These are phyloP conservation scores for Brachionus angularis DNA, from an alignment of 1,140 invertebrate genomes.

Conservation along the genomic window DNA sequence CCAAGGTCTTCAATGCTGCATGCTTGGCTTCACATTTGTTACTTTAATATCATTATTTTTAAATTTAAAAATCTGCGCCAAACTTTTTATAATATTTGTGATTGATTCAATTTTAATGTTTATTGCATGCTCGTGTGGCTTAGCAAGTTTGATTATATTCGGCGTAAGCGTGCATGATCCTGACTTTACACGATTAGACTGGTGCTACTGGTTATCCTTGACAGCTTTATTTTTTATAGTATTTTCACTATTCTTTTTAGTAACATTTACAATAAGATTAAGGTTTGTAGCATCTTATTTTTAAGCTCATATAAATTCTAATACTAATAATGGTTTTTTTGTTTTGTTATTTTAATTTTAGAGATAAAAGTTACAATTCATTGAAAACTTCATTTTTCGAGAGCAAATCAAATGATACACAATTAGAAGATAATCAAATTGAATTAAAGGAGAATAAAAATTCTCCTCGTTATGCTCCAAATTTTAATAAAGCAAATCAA, in stretches of 20 bases:
- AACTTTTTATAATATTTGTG: background rate
- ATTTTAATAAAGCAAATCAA: too few relatives aligned
- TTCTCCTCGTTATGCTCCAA: too few relatives aligned
- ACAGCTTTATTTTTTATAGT: background rate
- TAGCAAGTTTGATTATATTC: constrained; percentile 37
- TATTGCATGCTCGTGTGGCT: constrained; percentile 22
- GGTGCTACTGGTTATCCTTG: constrained; percentile 27
- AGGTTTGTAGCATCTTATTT: too few relatives aligned
- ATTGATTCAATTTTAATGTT: constrained; percentile 28
- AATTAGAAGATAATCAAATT: too few relatives aligned
- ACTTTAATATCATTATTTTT: constrained; percentile 34
- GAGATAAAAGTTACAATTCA: too few relatives aligned
- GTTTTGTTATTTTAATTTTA: too few relatives aligned
- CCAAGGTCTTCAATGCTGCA: constrained; percentile 17
- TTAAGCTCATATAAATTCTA: background rate
- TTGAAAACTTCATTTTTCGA: too few relatives aligned
- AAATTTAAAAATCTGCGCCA: constrained; percentile 2
- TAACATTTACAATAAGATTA: background rate
- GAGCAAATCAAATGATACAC: too few relatives aligned
- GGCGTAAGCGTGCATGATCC: background rate
- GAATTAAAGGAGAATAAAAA: too few relatives aligned
- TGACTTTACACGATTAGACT: background rate
- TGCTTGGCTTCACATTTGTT: constrained; percentile 23
- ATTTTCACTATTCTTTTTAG: background rate
- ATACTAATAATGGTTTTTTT: constrained; percentile 3